These are phyloP conservation scores for Mylabris sibirica DNA, from an alignment of 2,888 invertebrate genomes.

Conservation along the genomic window DNA sequence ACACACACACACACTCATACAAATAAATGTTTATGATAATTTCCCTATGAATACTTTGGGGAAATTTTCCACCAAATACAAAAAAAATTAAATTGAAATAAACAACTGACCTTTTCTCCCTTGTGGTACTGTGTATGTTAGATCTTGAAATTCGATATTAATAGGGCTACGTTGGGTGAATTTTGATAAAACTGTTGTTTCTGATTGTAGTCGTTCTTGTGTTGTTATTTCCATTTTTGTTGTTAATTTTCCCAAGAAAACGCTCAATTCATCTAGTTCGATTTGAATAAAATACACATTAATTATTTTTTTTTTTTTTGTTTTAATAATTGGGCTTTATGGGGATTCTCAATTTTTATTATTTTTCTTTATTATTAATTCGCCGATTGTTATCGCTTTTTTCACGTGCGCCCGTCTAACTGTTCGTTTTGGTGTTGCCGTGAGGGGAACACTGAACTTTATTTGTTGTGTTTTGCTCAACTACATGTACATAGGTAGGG, in stretches of 20 bases:
- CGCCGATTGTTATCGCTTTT: no score
- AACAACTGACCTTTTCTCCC: constrained; percentile 68
- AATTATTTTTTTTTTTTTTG: neutral
- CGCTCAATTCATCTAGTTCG: neutral
- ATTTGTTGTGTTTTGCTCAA: neutral
- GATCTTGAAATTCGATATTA: constrained; percentile 83
- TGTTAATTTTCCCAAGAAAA: neutral
- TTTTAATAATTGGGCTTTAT: no score
- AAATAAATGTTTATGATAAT: neutral
- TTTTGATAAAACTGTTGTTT: constrained; percentile 62
- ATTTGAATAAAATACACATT: neutral
- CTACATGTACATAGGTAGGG: neutral
- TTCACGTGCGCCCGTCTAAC: neutral
- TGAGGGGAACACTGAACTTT: constrained; percentile 3
- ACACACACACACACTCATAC: neutral
- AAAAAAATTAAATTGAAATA: neutral
- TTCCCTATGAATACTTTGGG: neutral
- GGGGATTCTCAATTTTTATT: no score
- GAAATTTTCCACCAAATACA: neutral
- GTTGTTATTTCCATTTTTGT: neutral
- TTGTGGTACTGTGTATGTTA: constrained; percentile 81
- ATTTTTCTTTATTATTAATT: no score
- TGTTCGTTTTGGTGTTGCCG: neutral
- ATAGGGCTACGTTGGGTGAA: constrained; percentile 74
- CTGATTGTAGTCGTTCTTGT: neutral